phyloP scores from a whole-genome alignment of 2,113 vertebrate genomes.

The Columba janthina region DNA sequence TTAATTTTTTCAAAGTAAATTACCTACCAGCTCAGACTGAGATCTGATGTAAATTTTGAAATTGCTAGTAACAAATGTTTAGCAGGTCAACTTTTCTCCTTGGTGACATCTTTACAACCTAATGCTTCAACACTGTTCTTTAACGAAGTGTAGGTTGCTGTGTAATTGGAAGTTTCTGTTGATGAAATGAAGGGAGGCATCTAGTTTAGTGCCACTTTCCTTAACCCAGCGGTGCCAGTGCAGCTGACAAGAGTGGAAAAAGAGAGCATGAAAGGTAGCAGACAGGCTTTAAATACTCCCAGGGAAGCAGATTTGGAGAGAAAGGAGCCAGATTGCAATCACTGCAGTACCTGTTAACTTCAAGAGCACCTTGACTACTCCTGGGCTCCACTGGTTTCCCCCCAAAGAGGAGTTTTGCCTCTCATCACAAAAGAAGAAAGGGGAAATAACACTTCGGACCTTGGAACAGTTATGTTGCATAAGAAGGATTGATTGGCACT shows the following conservation, averaged over 20 bases:
- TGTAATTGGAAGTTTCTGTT: slow-evolving; percentile 18
- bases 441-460: neutral
- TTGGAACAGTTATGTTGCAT: neutral
- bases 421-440: neutral
- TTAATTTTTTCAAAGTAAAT: neutral
- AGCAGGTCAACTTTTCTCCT: neutral
- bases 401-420: neutral
- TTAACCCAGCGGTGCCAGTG: neutral
- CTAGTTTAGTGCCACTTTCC: neutral
- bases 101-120: neutral
- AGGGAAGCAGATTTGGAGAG: neutral
- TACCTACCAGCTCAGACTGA: neutral
- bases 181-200: neutral
- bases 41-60: neutral
- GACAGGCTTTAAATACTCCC: neutral
- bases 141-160: neutral
- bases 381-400: neutral
- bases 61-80: neutral
- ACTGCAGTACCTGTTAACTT: neutral
- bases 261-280: neutral
- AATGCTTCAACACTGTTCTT: neutral
- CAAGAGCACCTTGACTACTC: neutral
- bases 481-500: neutral
- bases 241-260: neutral
- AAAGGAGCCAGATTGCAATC: neutral